phyloP scores from a whole-genome alignment of 2,113 vertebrate species.

The Amblyornis subalaris region DNA sequence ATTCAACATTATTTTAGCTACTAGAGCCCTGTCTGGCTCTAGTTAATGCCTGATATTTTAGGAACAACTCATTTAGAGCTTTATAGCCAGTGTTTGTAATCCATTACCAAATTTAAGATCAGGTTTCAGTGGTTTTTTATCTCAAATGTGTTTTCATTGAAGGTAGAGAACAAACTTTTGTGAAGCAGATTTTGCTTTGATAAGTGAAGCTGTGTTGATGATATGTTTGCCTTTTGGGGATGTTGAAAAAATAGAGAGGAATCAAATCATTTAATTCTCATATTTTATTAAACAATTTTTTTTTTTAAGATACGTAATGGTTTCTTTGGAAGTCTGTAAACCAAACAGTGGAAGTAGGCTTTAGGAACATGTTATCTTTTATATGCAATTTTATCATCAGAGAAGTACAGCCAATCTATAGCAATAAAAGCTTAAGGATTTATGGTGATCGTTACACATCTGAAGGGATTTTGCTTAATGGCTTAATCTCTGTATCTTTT shows the following conservation, averaged over 20 bases:
- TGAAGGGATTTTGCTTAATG: not conserved
- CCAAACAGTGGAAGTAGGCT: not conserved
- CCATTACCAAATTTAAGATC: not conserved
- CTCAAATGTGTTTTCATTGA: not conserved
- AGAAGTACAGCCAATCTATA: not conserved
- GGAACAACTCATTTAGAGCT: not conserved
- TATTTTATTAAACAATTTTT: not conserved
- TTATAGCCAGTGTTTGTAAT: not conserved
- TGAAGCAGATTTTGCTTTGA: not conserved
- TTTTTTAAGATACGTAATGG: not conserved
- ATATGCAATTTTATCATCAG: not conserved
- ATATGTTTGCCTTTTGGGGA: not conserved
- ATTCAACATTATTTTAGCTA: slow-evolving; percentile 43
- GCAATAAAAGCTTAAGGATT: not conserved
- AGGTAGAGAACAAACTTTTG: not conserved
- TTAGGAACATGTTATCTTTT: not conserved
- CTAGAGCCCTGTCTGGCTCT: not conserved
- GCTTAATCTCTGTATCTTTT: not conserved
- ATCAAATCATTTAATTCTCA: not conserved
- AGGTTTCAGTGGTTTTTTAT: not conserved
- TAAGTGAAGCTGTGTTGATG: not conserved
- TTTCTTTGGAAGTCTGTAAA: not conserved
- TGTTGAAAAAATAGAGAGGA: not conserved
- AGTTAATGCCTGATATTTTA: not conserved
- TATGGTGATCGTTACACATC: not conserved